These are phyloP conservation scores for Gobio occitaniae DNA, from an alignment of 2,797 vertebrate genomes.

Conservation along the genomic window DNA sequence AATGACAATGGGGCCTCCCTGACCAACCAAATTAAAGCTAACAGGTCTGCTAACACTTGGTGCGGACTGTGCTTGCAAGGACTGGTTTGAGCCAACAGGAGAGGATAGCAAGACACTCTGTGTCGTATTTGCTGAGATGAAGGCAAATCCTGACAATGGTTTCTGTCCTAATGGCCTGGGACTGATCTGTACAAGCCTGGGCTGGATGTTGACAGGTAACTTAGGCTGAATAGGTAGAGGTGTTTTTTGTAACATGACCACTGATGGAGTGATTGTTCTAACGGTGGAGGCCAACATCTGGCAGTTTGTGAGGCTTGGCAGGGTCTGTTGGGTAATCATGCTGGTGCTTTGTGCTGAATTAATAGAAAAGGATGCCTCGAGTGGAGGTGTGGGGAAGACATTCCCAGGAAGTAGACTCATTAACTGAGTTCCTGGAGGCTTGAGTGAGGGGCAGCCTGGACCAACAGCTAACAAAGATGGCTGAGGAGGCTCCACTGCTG, in stretches of 20 bases:
- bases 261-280: conserved; percentile 68
- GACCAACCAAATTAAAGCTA: conserved; percentile 82
- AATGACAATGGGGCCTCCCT: conserved; percentile 81
- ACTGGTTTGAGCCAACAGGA: conserved; percentile 70
- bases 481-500: conserved; percentile 81
- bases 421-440: conserved; percentile 78
- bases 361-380: conserved; percentile 77
- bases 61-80: conserved; percentile 51
- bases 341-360: conserved; percentile 77
- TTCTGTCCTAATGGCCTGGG: conserved; percentile 80
- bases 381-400: conserved; percentile 77
- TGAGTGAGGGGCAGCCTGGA: conserved; percentile 81
- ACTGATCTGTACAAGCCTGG: conserved; percentile 82
- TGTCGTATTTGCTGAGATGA: conserved; percentile 74
- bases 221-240: conserved; percentile 82
- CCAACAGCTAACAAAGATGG: conserved; percentile 81
- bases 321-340: conserved; percentile 79
- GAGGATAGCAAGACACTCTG: conserved; percentile 77
- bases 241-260: conserved; percentile 75
- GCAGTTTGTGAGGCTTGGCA: conserved; percentile 68
- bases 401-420: conserved; percentile 82
- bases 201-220: conserved; percentile 82
- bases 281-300: conserved; percentile 72
- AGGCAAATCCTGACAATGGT: conserved; percentile 71
- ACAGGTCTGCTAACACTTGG: conserved; percentile 75